Conservation (phyloP, 2,888 invertebrate species). For the Lepidonotus clava region DNA sequence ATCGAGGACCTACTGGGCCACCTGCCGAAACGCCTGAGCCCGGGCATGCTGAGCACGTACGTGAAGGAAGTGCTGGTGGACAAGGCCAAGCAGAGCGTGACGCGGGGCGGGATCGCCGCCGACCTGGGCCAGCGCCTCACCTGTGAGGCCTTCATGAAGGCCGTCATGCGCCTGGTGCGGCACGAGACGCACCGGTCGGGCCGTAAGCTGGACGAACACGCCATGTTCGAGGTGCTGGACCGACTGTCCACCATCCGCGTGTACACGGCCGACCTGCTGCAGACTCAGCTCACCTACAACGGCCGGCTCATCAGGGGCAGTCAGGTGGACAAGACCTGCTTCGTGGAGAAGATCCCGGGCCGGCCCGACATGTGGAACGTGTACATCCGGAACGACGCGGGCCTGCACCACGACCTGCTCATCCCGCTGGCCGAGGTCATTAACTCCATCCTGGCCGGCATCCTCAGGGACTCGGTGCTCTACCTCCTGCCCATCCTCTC, state of each 20-base stretch:
- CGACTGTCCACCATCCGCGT: conserved; percentile 62
- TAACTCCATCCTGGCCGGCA: conserved; percentile 61
- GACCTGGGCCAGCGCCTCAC: conserved; percentile 55
- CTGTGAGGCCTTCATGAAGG: conserved; percentile 59
- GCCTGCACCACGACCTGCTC: conserved; percentile 62
- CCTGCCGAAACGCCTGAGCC: conserved; percentile 63
- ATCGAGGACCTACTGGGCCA: conserved; percentile 58
- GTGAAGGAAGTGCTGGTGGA: conserved; percentile 65
- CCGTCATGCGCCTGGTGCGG: conserved; percentile 59
- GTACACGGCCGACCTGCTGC: conserved; percentile 56
- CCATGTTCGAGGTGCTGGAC: conserved; percentile 55
- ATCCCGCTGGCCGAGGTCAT: conserved; percentile 63
- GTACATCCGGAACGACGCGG: conserved; percentile 58
- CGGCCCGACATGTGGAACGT: conserved; percentile 58
- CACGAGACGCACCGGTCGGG: conserved; percentile 60
- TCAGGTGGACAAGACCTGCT: conserved; percentile 61
- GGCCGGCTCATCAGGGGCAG: conserved; percentile 59
- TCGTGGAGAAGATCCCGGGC: conserved; percentile 57
- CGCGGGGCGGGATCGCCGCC: conserved; percentile 58
- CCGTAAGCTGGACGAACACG: conserved; percentile 56
- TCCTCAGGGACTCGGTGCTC: conserved; percentile 63
- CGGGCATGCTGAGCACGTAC: conserved; percentile 64
- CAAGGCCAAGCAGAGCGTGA: conserved; percentile 12
- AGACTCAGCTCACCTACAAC: conserved; percentile 59
- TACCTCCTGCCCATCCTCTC: conserved; percentile 63